Evolutionary conservation across 2,113 vertebrate species (phyloP).

Genomic region (Thymallus thymallus): DNA sequence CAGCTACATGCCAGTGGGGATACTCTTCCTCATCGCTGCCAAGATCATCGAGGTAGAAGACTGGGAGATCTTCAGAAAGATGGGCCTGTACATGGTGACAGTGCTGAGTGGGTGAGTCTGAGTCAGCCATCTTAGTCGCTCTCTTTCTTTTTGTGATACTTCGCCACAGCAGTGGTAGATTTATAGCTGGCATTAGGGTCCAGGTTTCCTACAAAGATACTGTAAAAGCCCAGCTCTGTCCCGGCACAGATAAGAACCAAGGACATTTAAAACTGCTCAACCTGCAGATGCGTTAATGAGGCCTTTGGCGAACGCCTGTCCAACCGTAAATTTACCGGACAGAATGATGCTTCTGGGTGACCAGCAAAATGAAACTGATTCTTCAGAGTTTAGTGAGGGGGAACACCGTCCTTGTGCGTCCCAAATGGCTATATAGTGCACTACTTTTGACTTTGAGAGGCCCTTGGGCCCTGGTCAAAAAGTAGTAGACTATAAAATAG

Average conservation of each 20-base stretch:
- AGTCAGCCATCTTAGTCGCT: conserved; percentile 21
- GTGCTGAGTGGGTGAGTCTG: conserved; percentile 90
- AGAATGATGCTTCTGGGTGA: too few species aligned
- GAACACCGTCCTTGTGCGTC: not conserved
- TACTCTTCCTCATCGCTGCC: conserved; percentile 94
- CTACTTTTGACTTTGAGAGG: too few species aligned
- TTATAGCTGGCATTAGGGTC: conserved; percentile 60
- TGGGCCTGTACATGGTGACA: conserved; percentile 97
- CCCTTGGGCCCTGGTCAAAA: too few species aligned
- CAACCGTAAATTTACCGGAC: conserved; percentile 55
- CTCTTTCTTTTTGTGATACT: conserved; percentile 35
- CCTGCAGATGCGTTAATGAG: conserved; percentile 66
- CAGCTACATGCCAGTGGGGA: conserved; percentile 96
- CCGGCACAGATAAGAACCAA: conserved; percentile 67
- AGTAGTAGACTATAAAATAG: too few species aligned
- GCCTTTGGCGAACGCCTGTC: conserved; percentile 36
- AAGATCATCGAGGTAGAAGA: conserved; percentile 97
- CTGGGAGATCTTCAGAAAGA: conserved; percentile 97
- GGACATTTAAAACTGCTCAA: conserved; percentile 73
- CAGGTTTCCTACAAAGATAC: conserved; percentile 37
- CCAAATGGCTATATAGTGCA: conserved; percentile 18
- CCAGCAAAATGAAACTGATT: not conserved
- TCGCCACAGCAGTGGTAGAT: conserved; percentile 46
- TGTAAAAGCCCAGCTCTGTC: conserved; percentile 60
- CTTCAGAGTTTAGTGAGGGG: conserved; percentile 19